phyloP scores from a whole-genome alignment of 2,797 vertebrate species.

The Brachymystax lenok region DNA sequence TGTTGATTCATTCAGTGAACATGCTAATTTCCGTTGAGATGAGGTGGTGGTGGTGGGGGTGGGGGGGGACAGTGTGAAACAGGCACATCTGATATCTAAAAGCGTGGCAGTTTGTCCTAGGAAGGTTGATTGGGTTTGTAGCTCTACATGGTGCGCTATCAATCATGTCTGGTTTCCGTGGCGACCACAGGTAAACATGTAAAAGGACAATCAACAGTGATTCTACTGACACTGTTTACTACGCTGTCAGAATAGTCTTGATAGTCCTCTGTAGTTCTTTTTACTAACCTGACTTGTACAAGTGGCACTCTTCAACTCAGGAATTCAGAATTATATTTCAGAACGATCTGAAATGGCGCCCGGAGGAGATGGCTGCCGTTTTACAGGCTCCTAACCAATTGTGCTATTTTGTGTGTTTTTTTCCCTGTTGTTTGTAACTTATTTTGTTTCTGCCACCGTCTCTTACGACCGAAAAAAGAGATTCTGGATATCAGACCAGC shows the following conservation, averaged over 20 bases:
- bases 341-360: no score
- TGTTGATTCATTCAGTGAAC: slow-evolving; percentile 7
- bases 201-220: slow-evolving; percentile 48
- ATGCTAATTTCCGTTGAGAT: slow-evolving; percentile 44
- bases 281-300: not conserved
- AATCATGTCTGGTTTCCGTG: slow-evolving; percentile 35
- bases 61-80: slow-evolving; percentile 24
- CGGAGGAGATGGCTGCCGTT: no score
- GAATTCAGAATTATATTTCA: not conserved
- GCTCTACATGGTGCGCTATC: slow-evolving; percentile 38
- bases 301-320: not conserved
- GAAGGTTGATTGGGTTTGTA: slow-evolving; percentile 51
- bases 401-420: no score
- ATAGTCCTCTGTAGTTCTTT: not conserved
- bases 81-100: slow-evolving; percentile 30
- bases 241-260: not conserved
- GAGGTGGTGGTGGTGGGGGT: slow-evolving; percentile 3
- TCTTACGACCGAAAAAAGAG: no score
- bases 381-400: no score
- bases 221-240: slow-evolving; percentile 12
- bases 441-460: no score
- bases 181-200: slow-evolving; percentile 42
- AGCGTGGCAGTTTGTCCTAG: slow-evolving; percentile 44
- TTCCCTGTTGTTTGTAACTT: no score
- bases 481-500: no score